Evolutionary conservation across 1,140 invertebrate genomes (phyloP), one percentile per base, ranked within the genome.

Genomic region (Drosophila lini): DNA sequence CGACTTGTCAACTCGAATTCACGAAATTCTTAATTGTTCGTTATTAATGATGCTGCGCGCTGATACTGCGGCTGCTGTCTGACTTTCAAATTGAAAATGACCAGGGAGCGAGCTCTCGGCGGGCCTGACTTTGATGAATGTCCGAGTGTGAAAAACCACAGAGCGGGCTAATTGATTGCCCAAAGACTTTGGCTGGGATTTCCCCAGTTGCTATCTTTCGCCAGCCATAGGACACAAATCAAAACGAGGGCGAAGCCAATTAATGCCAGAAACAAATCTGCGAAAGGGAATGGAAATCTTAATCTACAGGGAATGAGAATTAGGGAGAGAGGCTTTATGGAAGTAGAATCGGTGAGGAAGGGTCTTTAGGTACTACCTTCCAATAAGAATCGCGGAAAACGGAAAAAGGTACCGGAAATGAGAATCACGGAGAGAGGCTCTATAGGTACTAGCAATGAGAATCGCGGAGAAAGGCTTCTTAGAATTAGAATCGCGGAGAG

Each of bases 41-140:
- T 83, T 82, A 82, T 82, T 83, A 82, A 82, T 82, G 80, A 82
- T 82, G 75, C 56, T 67, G 44, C 71, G 44, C 77, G 5, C 52
- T 75, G 64, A 67, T 74, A 73, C 36, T 40, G 42, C 42, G 44
- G 38, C 57, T 68, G 53, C 31, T 50, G 13, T 73, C 52, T 75
- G 80, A 83, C 63, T 83, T 67, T 83, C 75, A 83, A 82, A 83
- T 83, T 83, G 80, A 83, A 83, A 83, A 83, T 71, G 80, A 70
- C 63, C 44, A 31, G 34, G 36, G 44, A 57, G 38, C 25, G 8
- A 42, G 19, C 61, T 22, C 61, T 28, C 10, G 28, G 16, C 10
- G 28, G 16, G 16, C 13, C 64, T 78, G 80, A 82, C 80, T 82
- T 82, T 82, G 80, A 82, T 82, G 80, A 79, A 82, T 80, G 78